Evolutionary conservation across 2,888 invertebrate genomes (phyloP), one percentile per base, ranked within the genome.

Genomic region (Acholoe squamosa): DNA sequence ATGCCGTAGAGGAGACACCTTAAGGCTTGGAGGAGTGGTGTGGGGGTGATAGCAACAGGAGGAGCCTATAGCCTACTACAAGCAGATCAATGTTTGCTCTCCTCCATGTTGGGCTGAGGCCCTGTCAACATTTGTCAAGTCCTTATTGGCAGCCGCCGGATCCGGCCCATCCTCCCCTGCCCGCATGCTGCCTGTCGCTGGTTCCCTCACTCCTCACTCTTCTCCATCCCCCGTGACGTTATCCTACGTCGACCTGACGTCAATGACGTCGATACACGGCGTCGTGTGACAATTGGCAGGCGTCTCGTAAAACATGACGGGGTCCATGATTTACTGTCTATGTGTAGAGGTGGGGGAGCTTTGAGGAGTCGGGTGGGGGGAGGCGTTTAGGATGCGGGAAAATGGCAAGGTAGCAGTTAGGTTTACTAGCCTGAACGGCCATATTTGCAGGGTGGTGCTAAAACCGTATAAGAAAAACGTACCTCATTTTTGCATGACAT

Each of bases 111-210:
- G 51, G 33, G 14, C 77, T n/a, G 22, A 22, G 43, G 84, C 84
- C 51, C 52, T 43, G 84, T 84, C 84, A 84, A 84, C 84, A 84
- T 84, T 84, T 84, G 84, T 84, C 84, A 84, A 84, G 84, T 84
- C 43, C 52, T 43, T 84, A 84, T 84, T 77, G 77, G 77, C 77
- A 77, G 31, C 19, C 31, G 77, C 25, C n/a, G 77, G 34, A 77
- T 34, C 77, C 3, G n/a, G 28, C 31, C 77, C 77, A 3, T 3
- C 61, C 61, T 43, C 43, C 43, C 43, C 3, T 43, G 5, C 10
- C 43, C n/a, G 5, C 43, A 43, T 43, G 5, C 43, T 43, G 43
- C 43, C 10, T 43, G 43, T 43, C 43, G 5, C 43, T 7, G 61
- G 12, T 19, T 61, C 61, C n/a, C 61, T 61, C 76, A 19, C 76